Conservation (phyloP, 2,888 invertebrate species). For the Pasiphila rectangulata region DNA sequence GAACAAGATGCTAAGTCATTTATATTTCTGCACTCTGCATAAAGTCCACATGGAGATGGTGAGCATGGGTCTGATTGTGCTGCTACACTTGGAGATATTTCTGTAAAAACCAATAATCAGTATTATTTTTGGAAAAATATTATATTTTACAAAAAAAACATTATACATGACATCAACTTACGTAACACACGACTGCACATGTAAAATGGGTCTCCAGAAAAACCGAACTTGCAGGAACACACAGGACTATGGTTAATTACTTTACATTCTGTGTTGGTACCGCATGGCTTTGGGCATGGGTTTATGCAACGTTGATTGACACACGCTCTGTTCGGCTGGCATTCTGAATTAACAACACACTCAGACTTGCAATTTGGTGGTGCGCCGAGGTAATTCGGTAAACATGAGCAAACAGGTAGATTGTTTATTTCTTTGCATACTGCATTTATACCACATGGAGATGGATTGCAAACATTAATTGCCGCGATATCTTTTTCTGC, state of each 20-base stretch:
- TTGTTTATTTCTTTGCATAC: constrained; percentile 86
- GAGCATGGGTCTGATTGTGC: constrained; percentile 83
- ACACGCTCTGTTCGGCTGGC: constrained; percentile 83
- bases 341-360: constrained; percentile 84
- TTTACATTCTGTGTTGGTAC: constrained; percentile 84
- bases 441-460: constrained; percentile 86
- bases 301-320: constrained; percentile 84
- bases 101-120: constrained; percentile 37
- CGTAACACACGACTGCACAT: constrained; percentile 80
- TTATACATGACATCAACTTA: constrained; percentile 54
- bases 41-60: constrained; percentile 87
- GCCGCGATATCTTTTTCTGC: constrained; percentile 56
- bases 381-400: constrained; percentile 83
- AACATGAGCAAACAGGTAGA: constrained; percentile 87
- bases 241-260: constrained; percentile 87
- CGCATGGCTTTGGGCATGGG: constrained; percentile 86
- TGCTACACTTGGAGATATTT: constrained; percentile 51
- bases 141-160: neutral
- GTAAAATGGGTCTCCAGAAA: constrained; percentile 85
- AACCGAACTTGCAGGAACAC: constrained; percentile 85
- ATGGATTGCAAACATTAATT: constrained; percentile 86
- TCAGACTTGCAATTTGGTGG: constrained; percentile 84
- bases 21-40: constrained; percentile 86
- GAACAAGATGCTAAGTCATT: constrained; percentile 86
- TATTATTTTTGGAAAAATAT: neutral